Conservation (phyloP, 2,888 invertebrate genomes). For the Meiosimyza decipiens region DNA sequence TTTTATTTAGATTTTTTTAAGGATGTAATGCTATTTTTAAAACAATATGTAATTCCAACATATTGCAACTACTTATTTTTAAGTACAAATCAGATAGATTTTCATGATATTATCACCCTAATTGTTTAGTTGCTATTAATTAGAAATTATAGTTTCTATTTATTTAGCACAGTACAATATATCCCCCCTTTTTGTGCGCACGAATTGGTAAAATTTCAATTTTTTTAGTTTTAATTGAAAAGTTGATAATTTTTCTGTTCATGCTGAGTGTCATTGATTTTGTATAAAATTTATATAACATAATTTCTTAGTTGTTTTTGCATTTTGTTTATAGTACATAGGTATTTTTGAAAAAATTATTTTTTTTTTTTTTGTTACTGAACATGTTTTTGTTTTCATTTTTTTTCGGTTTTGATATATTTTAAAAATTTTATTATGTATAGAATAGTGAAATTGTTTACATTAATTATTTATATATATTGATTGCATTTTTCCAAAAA, state of each 20-base stretch:
- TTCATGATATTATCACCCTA: constrained; percentile 40
- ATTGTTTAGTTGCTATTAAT: constrained; percentile 56
- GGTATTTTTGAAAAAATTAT: constrained; percentile 11
- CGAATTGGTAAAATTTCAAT: constrained; percentile 55
- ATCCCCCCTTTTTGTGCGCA: constrained; percentile 43
- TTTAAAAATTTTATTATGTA: constrained; percentile 21
- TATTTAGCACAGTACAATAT: constrained; percentile 45
- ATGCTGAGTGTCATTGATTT: constrained; percentile 15
- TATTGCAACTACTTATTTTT: constrained; percentile 19
- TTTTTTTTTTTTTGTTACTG: constrained; percentile 31
- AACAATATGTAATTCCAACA: not conserved
- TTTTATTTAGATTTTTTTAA: constrained; percentile 15
- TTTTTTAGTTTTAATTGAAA: constrained; percentile 55
- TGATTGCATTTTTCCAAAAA: not conserved
- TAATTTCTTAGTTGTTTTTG: constrained; percentile 19
- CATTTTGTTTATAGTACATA: constrained; percentile 23
- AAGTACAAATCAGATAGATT: constrained; percentile 2
- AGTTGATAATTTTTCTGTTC: constrained; percentile 48
- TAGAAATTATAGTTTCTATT: constrained; percentile 57
- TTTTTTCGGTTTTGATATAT: constrained; percentile 32
- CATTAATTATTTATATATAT: not conserved
- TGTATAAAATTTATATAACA: constrained; percentile 19
- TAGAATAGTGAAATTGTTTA: constrained; percentile 22
- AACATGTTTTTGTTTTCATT: constrained; percentile 9
- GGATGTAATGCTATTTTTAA: not conserved